Conservation (phyloP, 2,888 invertebrate species). For the Drosophila quasianomalipes region DNA sequence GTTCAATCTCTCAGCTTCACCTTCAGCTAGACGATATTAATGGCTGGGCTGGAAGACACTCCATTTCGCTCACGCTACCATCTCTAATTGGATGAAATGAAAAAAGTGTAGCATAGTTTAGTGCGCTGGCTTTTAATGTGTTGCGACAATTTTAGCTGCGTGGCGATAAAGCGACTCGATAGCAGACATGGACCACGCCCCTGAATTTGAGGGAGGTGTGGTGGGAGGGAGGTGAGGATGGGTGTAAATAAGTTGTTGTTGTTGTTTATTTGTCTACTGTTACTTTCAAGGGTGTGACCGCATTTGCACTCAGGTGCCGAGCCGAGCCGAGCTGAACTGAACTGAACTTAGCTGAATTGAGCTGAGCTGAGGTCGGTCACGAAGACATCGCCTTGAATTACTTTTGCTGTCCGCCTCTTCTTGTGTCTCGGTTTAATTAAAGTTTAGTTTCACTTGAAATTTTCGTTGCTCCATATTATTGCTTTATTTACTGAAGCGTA, state of each 20-base stretch:
- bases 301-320: constrained; percentile 48
- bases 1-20: not conserved
- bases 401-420: constrained; percentile 20
- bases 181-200: constrained; percentile 47
- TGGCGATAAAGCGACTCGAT: constrained; percentile 55
- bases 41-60: not conserved
- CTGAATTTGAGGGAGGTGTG: not conserved
- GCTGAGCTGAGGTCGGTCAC: constrained; percentile 57
- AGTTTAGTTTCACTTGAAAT: constrained; percentile 71
- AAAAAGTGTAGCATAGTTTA: constrained; percentile 56
- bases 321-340: constrained; percentile 38
- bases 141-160: constrained; percentile 58
- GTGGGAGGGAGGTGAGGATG: too few relatives aligned
- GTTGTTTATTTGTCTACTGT: constrained; percentile 44
- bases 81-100: constrained; percentile 15
- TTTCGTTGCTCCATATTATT: constrained; percentile 65
- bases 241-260: constrained; percentile 34
- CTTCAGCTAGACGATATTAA: not conserved
- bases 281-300: constrained; percentile 66
- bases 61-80: constrained; percentile 22
- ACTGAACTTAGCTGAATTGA: constrained; percentile 35
- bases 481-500: constrained; percentile 56
- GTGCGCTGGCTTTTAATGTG: constrained; percentile 46
- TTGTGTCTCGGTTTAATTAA: constrained; percentile 74
- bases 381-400: constrained; percentile 42